These are phyloP conservation scores for Halisarca cf. caerulea DNA, from an alignment of 37 sponge, comb jelly and placozoan genomes.

Conservation along the genomic window DNA sequence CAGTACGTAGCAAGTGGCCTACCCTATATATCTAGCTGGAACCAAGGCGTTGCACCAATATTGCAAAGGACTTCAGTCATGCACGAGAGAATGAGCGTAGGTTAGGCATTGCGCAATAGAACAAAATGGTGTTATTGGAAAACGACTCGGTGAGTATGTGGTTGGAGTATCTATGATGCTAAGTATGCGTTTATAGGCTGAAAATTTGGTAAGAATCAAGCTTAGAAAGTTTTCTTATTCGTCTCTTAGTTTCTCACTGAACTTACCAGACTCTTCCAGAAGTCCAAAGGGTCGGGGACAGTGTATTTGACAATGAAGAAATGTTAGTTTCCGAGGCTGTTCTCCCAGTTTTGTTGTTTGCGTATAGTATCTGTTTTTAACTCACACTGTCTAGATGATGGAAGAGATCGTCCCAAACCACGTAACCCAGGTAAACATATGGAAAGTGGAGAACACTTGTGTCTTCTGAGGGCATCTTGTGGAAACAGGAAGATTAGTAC, in stretches of 20 bases:
- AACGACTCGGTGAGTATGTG: slow-evolving; percentile 57
- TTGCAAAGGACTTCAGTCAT: no score
- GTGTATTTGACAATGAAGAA: slow-evolving; percentile 79
- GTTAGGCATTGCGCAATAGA: not conserved
- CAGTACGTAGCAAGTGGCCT: no score
- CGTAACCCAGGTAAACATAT: not conserved
- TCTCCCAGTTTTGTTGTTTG: not conserved
- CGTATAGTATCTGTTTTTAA: not conserved
- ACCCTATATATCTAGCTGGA: no score
- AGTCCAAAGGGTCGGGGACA: slow-evolving; percentile 57
- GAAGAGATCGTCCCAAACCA: slow-evolving; percentile 51
- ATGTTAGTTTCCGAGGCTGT: slow-evolving; percentile 41
- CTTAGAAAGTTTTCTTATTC: not conserved
- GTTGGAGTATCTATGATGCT: no score
- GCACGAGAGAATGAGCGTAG: no score
- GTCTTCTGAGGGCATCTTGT: slow-evolving; percentile 69
- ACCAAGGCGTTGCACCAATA: no score
- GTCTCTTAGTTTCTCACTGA: slow-evolving; percentile 56
- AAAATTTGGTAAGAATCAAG: not conserved
- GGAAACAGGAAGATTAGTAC: slow-evolving; percentile 79
- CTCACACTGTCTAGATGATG: slow-evolving; percentile 52
- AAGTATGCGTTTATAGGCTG: no score
- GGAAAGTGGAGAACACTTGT: slow-evolving; percentile 55
- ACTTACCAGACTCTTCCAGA: slow-evolving; percentile 62
- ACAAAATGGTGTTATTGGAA: slow-evolving; percentile 60